Conservation (phyloP, 1,140 invertebrate species). For the Conopomorpha cramerella region DNA sequence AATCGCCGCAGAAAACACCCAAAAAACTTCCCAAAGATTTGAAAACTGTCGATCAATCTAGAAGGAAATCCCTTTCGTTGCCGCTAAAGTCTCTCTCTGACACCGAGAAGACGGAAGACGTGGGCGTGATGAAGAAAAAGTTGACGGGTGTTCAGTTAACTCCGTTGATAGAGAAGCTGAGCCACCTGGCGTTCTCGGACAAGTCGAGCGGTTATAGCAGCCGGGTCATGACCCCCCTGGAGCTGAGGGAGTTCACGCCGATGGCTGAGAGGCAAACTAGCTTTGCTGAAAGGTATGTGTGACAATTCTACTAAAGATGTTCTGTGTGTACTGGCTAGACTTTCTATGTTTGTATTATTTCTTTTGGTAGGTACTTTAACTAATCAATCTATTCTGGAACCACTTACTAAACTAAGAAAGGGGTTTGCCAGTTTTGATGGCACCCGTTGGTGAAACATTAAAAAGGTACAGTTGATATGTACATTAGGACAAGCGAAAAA, state of each 20-base stretch:
- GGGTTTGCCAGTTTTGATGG: too few relatives aligned
- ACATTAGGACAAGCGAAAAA: too few relatives aligned
- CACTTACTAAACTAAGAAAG: too few relatives aligned
- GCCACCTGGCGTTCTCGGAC: conserved; percentile 71
- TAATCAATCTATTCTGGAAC: too few relatives aligned
- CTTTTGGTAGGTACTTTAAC: too few relatives aligned
- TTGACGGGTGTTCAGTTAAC: conserved; percentile 71
- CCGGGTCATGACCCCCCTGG: conserved; percentile 68
- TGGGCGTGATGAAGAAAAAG: conserved; percentile 54
- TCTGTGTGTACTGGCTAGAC: too few relatives aligned
- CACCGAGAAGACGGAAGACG: conserved; percentile 51
- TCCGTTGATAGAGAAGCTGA: conserved; percentile 80
- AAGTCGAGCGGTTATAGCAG: conserved; percentile 70
- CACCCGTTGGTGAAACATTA: too few relatives aligned
- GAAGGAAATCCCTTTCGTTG: conserved; percentile 70
- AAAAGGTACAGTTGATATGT: too few relatives aligned
- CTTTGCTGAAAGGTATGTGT: conserved; percentile 33
- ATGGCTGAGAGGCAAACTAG: conserved; percentile 33
- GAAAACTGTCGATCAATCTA: conserved; percentile 38
- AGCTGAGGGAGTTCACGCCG: conserved; percentile 63
- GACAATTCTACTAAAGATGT: too few relatives aligned
- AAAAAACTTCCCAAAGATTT: conserved; percentile 40
- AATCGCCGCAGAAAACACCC: conserved; percentile 40
- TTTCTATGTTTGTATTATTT: background rate
- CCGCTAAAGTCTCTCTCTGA: conserved; percentile 69